phyloP scores from a whole-genome alignment of 2,113 vertebrate species.

The Echinops telfairi region DNA sequence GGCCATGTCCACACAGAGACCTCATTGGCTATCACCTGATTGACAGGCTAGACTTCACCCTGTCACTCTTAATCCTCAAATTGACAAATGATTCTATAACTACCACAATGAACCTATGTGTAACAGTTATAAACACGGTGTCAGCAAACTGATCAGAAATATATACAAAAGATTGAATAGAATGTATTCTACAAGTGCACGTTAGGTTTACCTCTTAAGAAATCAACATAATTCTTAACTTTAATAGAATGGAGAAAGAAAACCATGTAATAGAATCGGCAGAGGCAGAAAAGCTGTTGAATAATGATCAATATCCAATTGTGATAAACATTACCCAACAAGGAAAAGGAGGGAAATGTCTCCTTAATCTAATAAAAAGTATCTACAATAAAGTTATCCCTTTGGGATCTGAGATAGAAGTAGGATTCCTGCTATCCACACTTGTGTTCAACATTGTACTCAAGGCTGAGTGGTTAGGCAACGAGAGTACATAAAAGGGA shows the following conservation, averaged over 20 bases:
- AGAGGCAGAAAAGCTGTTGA: conserved; percentile 22
- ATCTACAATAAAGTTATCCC: neutral
- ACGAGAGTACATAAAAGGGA: too few species aligned
- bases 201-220: conserved; percentile 8
- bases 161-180: neutral
- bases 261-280: neutral
- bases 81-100: too few species aligned
- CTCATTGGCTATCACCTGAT: too few species aligned
- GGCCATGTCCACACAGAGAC: too few species aligned
- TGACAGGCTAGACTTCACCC: too few species aligned
- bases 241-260: neutral
- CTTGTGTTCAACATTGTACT: neutral
- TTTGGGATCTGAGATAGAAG: neutral
- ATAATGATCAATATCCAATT: neutral
- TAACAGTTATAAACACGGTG: neutral
- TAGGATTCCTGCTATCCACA: neutral
- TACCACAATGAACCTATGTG: too few species aligned
- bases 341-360: neutral
- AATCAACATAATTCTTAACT: neutral
- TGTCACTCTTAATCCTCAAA: too few species aligned
- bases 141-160: neutral
- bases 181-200: conserved; percentile 16
- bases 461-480: neutral
- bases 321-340: conserved; percentile 27
- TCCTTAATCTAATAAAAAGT: neutral